These are phyloP conservation scores for Meteorus colon DNA, from an alignment of 2,888 invertebrate genomes.

Conservation along the genomic window DNA sequence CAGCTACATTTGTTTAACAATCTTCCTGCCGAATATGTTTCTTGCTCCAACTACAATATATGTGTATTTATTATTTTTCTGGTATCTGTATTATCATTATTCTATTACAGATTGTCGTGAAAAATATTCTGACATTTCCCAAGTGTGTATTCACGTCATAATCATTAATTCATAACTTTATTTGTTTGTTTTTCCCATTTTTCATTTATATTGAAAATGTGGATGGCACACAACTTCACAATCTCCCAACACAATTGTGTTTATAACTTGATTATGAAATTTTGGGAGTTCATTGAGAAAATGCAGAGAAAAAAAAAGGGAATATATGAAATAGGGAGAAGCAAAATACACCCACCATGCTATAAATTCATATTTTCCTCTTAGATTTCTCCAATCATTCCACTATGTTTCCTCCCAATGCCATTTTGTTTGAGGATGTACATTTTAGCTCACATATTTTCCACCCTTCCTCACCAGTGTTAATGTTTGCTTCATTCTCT, in stretches of 20 bases:
- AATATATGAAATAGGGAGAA: no score
- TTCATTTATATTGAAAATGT: conserved; percentile 53
- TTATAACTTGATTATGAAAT: not conserved
- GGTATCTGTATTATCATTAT: conserved; percentile 1
- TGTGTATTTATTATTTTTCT: not conserved
- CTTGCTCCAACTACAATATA: not conserved
- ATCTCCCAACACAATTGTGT: conserved; percentile 54
- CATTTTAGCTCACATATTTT: not conserved
- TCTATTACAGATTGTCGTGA: conserved; percentile 1
- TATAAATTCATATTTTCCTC: not conserved
- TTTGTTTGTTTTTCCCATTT: conserved; percentile 1
- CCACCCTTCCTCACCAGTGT: conserved; percentile 46
- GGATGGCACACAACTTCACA: conserved; percentile 72
- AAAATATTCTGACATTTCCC: not conserved
- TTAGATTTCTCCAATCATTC: not conserved
- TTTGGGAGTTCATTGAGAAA: not conserved
- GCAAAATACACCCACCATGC: no score
- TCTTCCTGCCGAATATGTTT: not conserved
- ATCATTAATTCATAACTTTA: not conserved
- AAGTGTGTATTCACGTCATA: not conserved
- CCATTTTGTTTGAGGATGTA: conserved; percentile 47
- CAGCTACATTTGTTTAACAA: not conserved
- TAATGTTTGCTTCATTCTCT: conserved; percentile 29
- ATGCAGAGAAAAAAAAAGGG: not conserved
- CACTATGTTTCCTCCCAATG: conserved; percentile 34